phyloP scores from a whole-genome alignment of 2,888 invertebrate genomes.

The Sepiola atlantica region DNA sequence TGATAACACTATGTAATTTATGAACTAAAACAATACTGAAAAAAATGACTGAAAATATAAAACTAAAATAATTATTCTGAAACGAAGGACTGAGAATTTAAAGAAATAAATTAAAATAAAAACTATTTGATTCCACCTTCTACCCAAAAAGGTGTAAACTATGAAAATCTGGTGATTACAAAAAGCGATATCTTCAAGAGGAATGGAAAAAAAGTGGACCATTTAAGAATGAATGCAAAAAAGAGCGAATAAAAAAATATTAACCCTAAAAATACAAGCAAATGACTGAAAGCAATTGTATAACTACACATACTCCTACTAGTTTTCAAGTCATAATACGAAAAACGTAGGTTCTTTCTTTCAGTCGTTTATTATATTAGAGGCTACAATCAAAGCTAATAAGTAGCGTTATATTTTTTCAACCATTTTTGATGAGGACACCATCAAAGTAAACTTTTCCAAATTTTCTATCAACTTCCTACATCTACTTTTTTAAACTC shows the following conservation, averaged over 20 bases:
- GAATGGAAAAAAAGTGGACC: conserved; percentile 22
- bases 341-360: neutral
- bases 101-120: neutral
- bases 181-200: neutral
- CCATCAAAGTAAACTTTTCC: neutral
- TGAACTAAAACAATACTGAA: neutral
- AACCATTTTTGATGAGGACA: neutral
- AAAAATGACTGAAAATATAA: neutral
- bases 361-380: neutral
- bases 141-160: neutral
- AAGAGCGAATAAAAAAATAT: neutral
- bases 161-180: neutral
- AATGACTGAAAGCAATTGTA: neutral
- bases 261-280: neutral
- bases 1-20: neutral
- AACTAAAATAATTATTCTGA: neutral
- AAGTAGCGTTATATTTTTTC: conserved; percentile 3
- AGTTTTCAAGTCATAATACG: neutral
- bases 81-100: neutral
- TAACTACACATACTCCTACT: neutral
- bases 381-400: neutral
- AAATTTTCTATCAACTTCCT: conserved; percentile 8
- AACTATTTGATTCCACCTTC: neutral
- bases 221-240: neutral
- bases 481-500: conserved; percentile 12